phyloP scores from a whole-genome alignment of 1,140 invertebrate genomes.

The Drosophila willistoni region DNA sequence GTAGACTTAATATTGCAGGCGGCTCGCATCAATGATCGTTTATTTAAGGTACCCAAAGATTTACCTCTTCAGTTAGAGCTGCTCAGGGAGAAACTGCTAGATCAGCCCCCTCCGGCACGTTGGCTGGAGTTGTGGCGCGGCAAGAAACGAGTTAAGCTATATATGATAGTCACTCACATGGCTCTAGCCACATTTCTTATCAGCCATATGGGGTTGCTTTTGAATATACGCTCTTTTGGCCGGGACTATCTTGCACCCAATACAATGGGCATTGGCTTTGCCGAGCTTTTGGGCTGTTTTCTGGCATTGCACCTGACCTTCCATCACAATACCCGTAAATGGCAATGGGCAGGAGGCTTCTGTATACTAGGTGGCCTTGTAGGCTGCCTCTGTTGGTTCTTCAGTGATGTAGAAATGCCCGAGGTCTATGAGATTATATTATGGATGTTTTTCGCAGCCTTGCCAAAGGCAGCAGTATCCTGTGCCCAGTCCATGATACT shows the following conservation, averaged over 20 bases:
- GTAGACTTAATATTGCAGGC: conserved; percentile 66
- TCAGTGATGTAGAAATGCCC: conserved; percentile 53
- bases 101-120: conserved; percentile 39
- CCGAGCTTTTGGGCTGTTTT: conserved; percentile 75
- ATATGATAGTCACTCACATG: conserved; percentile 71
- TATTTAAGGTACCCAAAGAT: conserved; percentile 64
- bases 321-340: conserved; percentile 37
- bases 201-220: conserved; percentile 80
- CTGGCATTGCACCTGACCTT: conserved; percentile 62
- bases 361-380: conserved; percentile 52
- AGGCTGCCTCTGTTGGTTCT: conserved; percentile 64
- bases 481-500: conserved; percentile 72
- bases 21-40: conserved; percentile 70
- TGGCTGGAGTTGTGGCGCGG: conserved; percentile 78
- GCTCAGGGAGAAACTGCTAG: conserved; percentile 50
- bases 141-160: conserved; percentile 45
- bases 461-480: conserved; percentile 71
- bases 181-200: conserved; percentile 80
- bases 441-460: conserved; percentile 61
- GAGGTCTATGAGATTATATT: conserved; percentile 60
- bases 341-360: conserved; percentile 66
- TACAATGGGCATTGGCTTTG: conserved; percentile 76
- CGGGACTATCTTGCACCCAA: conserved; percentile 75
- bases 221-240: conserved; percentile 83
- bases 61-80: conserved; percentile 58